phyloP scores from a whole-genome alignment of 2,113 vertebrate genomes.

The Peromyscus maniculatus region DNA sequence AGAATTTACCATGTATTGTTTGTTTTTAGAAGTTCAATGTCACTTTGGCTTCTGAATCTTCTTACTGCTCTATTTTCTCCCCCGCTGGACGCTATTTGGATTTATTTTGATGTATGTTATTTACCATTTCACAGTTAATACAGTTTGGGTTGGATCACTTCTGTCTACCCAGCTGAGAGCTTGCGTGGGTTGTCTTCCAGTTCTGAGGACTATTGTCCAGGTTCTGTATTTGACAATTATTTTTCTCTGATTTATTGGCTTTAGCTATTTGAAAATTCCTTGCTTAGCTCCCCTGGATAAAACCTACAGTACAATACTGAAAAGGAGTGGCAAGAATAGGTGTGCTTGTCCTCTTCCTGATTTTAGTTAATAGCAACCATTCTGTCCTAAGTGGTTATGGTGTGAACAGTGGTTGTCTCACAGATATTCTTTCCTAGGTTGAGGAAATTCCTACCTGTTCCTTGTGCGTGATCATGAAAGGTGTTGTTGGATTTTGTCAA shows the following conservation, averaged over 20 bases:
- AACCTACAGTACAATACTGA: neutral
- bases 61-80: neutral
- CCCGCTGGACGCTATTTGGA: neutral
- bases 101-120: neutral
- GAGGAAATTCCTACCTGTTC: neutral
- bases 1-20: conserved; percentile 5
- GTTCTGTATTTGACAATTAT: neutral
- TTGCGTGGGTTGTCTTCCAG: neutral
- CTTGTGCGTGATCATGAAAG: neutral
- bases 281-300: neutral
- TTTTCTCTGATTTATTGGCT: neutral
- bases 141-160: neutral
- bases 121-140: neutral
- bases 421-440: neutral
- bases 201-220: neutral
- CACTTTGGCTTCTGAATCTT: conserved; percentile 19
- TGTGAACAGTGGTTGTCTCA: neutral
- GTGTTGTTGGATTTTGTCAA: neutral
- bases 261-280: neutral
- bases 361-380: neutral
- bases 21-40: neutral
- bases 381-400: neutral
- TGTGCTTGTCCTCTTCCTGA: neutral
- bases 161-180: neutral
- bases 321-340: neutral